phyloP scores from a whole-genome alignment of 2,888 invertebrate species.

The Emesis furor region DNA sequence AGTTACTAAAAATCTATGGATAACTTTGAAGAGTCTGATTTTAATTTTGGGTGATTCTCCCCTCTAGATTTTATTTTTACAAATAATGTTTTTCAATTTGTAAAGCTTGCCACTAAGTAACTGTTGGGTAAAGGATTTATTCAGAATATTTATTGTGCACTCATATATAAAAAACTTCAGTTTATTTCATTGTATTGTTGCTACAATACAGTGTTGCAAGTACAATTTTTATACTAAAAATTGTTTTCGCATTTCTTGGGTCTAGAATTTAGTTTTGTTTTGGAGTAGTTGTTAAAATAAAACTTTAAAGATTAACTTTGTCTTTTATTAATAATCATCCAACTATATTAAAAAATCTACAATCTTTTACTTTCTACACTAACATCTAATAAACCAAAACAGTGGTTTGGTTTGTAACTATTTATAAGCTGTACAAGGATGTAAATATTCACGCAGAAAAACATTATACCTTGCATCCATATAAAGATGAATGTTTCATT shows the following conservation, averaged over 20 bases:
- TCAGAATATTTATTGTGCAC: no score
- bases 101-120: no score
- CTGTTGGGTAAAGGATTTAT: no score
- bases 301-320: not conserved
- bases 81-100: no score
- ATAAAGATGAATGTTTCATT: slow-evolving; percentile 96
- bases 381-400: slow-evolving; percentile 79
- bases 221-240: slow-evolving; percentile 3
- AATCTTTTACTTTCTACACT: slow-evolving; percentile 9
- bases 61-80: no score
- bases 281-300: slow-evolving; percentile 7
- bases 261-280: slow-evolving; percentile 12
- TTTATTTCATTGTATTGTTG: no score
- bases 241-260: not conserved
- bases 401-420: slow-evolving; percentile 83
- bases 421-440: slow-evolving; percentile 92
- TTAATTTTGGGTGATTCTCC: no score
- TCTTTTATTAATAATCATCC: not conserved
- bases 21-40: no score
- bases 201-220: not conserved
- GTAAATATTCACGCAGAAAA: slow-evolving; percentile 96
- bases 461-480: slow-evolving; percentile 96
- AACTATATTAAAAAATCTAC: slow-evolving; percentile 9
- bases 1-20: no score
- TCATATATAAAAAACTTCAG: no score